phyloP scores from a whole-genome alignment of 2,797 vertebrate genomes.

The Falco concolor region DNA sequence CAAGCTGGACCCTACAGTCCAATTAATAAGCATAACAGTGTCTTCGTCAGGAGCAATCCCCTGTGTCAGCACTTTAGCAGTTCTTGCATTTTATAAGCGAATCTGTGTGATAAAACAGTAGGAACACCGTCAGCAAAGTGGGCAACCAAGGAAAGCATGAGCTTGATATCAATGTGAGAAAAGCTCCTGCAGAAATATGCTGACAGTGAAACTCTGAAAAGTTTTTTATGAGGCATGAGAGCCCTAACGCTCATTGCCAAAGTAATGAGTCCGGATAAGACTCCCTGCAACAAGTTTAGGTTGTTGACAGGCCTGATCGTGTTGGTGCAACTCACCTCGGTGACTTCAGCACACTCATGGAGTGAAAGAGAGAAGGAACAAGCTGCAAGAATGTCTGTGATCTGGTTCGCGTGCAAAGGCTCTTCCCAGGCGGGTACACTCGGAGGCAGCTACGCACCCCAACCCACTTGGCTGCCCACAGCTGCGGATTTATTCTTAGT shows the following conservation, averaged over 20 bases:
- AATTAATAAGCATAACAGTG: neutral
- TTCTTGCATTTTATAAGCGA: neutral
- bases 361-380: neutral
- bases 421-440: rapidly evolving
- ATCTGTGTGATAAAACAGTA: neutral
- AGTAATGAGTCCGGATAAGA: rapidly evolving
- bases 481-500: constrained; percentile 32
- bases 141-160: neutral
- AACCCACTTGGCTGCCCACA: neutral
- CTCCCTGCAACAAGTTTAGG: neutral
- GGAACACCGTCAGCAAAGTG: neutral
- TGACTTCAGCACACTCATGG: neutral
- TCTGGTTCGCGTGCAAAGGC: neutral
- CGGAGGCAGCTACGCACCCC: neutral
- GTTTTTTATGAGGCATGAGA: neutral
- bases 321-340: rapidly evolving
- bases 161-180: neutral
- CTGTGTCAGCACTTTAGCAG: neutral
- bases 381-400: neutral
- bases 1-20: neutral
- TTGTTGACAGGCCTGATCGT: neutral
- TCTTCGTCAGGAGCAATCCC: neutral
- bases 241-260: neutral
- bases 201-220: neutral
- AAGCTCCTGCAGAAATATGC: neutral